Evolutionary conservation across 2,888 invertebrate species (phyloP), one percentile per base, ranked within the genome.

Genomic region (Epiblema foenella): DNA sequence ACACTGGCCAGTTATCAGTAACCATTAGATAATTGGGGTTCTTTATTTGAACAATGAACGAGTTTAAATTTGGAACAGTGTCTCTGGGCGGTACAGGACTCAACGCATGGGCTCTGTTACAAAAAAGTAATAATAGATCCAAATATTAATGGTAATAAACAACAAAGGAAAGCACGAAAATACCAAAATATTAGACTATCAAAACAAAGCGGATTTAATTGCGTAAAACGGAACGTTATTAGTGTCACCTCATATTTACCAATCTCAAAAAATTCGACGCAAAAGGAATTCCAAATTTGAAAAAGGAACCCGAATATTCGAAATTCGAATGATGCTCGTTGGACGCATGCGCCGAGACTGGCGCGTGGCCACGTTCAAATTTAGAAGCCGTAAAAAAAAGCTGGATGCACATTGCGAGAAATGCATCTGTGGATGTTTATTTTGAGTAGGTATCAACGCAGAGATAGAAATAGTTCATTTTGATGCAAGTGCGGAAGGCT

Each of bases 301-400:
- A 75, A 75, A 76, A 79, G 74, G 33, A 77, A 75, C 74, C 75
- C 73, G 73, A 76, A 77, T 77, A 80, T 79, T 80, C 77, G 62
- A 79, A 80, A 81, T 78, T 75, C 75, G 78, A 82, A 84, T 79
- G 72, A 87, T 83, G 90, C 86, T 85, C 87, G 84, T 81, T 82
- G 82, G 83, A 89, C 86, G 82, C 83, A 83, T 87, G 86, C 86
- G 88, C 83, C 79, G 83, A 80, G 83, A 92, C 91, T 92, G 91
- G 91, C 91, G 85, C 88, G 91, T 85, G 87, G 86, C 88, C 89
- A 88, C 88, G 86, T 89, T 88, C 91, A 86, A 89, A 92, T 82
- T 90, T 93, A 93, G 93, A 93, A 86, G 83, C 85, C 80, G 82
- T 89, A 87, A 86, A 89, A 88, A 88, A 87, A 86, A 85, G 81